Evolutionary conservation across 2,113 vertebrate genomes (phyloP).

Genomic region (Myiagra hebetior): DNA sequence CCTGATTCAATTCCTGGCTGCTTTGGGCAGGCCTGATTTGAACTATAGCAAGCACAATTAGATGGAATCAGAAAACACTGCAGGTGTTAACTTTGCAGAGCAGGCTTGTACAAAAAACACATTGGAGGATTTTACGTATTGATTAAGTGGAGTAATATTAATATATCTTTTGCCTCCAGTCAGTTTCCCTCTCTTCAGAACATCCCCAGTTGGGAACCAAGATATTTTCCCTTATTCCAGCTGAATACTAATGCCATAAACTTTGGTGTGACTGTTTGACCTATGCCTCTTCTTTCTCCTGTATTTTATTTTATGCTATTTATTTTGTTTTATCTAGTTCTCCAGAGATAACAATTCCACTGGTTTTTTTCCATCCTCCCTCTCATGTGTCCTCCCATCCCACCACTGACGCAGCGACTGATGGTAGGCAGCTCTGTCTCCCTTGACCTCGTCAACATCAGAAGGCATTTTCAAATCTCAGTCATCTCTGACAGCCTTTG

Average conservation of each 20-base stretch:
- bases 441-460: slow-evolving; percentile 84
- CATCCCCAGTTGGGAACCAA: slow-evolving; percentile 67
- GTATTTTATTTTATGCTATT: slow-evolving; percentile 34
- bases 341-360: slow-evolving; percentile 59
- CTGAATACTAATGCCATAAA: slow-evolving; percentile 72
- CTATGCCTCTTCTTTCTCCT: not conserved
- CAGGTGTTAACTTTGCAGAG: slow-evolving; percentile 62
- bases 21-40: not conserved
- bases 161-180: slow-evolving; percentile 79
- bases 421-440: slow-evolving; percentile 74
- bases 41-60: slow-evolving; percentile 31
- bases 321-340: slow-evolving; percentile 48
- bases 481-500: slow-evolving; percentile 85
- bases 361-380: slow-evolving; percentile 29
- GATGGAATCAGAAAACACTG: slow-evolving; percentile 63
- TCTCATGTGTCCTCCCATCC: slow-evolving; percentile 63
- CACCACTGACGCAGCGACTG: slow-evolving; percentile 64
- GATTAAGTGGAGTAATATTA: slow-evolving; percentile 82
- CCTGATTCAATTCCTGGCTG: not conserved
- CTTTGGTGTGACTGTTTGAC: slow-evolving; percentile 70
- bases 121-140: slow-evolving; percentile 79
- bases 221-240: slow-evolving; percentile 70
- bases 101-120: slow-evolving; percentile 66
- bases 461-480: slow-evolving; percentile 82
- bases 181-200: slow-evolving; percentile 69